Base-by-base conservation (phyloP, 1,140 invertebrate species). In the Galendromus occidentalis region DNA sequence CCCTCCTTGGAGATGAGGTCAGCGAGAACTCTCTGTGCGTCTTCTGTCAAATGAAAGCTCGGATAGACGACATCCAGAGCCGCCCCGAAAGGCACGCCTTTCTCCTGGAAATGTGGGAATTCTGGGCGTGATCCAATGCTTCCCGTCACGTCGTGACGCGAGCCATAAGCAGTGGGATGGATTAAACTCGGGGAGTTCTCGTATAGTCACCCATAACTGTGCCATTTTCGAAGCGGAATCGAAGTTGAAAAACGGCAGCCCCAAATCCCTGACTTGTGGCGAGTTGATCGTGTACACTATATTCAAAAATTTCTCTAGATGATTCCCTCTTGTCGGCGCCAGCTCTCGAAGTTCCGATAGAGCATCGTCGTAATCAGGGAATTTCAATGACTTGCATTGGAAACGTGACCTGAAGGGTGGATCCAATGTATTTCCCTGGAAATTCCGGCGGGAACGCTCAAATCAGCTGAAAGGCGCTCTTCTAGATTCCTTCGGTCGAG, bases 351-450 rank as follows among this genome's bases (percentile, higher is more conserved):
- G 51, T 22, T 59, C 51, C 1, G 51, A 29, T 17, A 25, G 9
- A 17, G 51, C 51, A 22, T 59, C 41, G 29, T 66, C 45, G 39
- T 39, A 47, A 51, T 68, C 22, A 6, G 65, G 66, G 7, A 44
- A 51, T 22, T 67, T 67, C 18, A 67, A 33, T 2, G 42, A 67
- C 7, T 51, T 66, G n/a, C 87, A 90, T 76, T 98, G 94, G 77
- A 98, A 98, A 64, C 94, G 78, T 0, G 92, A 95, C 67, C 94
- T 79, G 9, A 98, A 77, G 0, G 94, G 94, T 14, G 93, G 93
- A 82, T 98, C 94, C 12, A 98, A 76, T 0, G 91, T 87, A 74
- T 96, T 91, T 1, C 94, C 94, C 67, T 82, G 81, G 75, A 5
- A 59, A n/a, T 6, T 25, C 4, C 20, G 28, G 14, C 22, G 51